Evolutionary conservation across 2,113 vertebrate genomes (phyloP).

Genomic region (Marcusenius ussheri): DNA sequence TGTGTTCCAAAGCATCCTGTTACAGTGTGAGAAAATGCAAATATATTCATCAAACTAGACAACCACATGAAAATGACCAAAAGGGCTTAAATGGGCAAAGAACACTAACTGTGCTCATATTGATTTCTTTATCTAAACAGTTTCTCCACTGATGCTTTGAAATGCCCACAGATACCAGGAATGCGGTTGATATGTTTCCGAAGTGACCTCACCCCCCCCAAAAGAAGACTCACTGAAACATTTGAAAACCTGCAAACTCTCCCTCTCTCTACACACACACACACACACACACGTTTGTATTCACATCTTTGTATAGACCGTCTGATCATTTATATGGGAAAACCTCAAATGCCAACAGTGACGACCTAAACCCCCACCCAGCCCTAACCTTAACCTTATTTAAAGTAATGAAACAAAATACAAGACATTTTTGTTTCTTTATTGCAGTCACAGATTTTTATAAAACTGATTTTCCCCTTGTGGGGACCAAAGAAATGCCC

Average conservation of each 20-base stretch:
- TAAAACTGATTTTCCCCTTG: background rate
- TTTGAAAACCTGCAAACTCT: background rate
- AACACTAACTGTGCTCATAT: background rate
- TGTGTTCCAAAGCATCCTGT: background rate
- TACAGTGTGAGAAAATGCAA: background rate
- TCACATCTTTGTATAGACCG: background rate
- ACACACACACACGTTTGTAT: background rate
- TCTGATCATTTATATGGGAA: background rate
- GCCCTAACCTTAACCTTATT: background rate
- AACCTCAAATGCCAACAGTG: background rate
- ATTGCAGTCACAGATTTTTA: background rate
- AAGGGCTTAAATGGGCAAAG: background rate
- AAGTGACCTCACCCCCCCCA: background rate
- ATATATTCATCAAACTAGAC: background rate
- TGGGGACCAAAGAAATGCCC: background rate
- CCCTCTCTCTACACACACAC: background rate
- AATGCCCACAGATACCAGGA: background rate
- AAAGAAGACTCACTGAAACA: background rate
- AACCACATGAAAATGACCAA: background rate
- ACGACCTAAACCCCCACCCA: background rate
- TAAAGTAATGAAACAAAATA: background rate
- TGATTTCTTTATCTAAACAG: background rate
- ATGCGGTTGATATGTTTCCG: background rate
- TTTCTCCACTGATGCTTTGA: background rate
- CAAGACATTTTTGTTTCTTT: background rate